Conservation (phyloP, 2,113 vertebrate genomes). For the Callorhinus ursinus region DNA sequence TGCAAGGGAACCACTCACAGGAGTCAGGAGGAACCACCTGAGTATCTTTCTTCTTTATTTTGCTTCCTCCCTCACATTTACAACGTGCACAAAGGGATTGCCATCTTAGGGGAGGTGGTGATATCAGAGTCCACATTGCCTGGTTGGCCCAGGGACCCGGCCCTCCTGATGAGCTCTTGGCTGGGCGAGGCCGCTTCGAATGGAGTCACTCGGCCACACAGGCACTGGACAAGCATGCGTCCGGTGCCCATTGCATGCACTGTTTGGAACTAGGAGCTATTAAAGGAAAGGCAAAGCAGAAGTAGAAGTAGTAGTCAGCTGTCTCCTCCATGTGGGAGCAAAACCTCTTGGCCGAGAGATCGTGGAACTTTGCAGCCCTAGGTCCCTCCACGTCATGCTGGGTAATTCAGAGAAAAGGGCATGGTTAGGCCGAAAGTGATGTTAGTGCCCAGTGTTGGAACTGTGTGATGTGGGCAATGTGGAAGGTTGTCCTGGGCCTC, state of each 20-base stretch:
- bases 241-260: accelerated
- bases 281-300: background rate
- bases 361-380: background rate
- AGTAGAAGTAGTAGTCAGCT: background rate
- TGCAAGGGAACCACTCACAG: background rate
- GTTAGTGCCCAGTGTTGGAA: background rate
- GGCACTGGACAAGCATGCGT: background rate
- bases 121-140: background rate
- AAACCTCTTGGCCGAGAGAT: background rate
- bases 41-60: slow-evolving; percentile 5
- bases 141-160: background rate
- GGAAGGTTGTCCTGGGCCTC: background rate
- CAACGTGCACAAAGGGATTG: background rate
- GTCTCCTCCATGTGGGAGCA: background rate
- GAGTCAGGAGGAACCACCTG: background rate
- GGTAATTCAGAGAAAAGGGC: background rate
- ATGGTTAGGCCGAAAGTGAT: background rate
- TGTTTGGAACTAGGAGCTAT: background rate
- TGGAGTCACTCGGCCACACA: background rate
- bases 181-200: background rate
- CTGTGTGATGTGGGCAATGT: background rate
- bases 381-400: background rate
- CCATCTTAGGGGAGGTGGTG: background rate
- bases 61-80: background rate
- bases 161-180: background rate